Percentiles rank a stretch among this genome's conserved stretches.
phyloP scores from a whole-genome alignment of 2,113 vertebrate species.

The Phrynosoma platyrhinos region DNA sequence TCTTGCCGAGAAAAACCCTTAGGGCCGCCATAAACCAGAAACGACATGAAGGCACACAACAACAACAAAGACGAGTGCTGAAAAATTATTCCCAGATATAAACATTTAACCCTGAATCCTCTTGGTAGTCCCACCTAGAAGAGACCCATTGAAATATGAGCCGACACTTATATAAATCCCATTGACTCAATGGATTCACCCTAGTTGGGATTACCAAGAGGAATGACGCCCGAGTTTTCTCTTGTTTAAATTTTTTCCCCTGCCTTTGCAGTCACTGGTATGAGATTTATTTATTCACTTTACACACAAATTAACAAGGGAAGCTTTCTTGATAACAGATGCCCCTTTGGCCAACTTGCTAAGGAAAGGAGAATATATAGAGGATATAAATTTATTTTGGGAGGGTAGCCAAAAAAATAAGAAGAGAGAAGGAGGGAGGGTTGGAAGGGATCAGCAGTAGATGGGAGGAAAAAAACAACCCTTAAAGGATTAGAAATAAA shows the following conservation, averaged over 20 bases:
- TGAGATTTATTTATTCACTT: conserved; percentile 60
- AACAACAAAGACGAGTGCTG: neutral
- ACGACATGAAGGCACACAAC: too few relatives aligned
- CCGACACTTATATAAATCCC: too few relatives aligned
- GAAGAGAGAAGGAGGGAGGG: conserved; percentile 21
- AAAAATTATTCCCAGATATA: neutral
- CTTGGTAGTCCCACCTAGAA: neutral
- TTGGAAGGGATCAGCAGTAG: neutral
- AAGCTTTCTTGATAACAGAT: conserved; percentile 65
- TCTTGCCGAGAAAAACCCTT: too few relatives aligned
- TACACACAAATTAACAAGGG: conserved; percentile 61
- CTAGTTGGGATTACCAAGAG: too few relatives aligned
- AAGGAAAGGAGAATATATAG: conserved; percentile 45
- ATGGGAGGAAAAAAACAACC: conserved; percentile 33
- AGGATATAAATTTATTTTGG: conserved; percentile 66
- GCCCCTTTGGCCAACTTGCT: conserved; percentile 60
- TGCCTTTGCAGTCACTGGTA: conserved; percentile 24
- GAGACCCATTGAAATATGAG: too few relatives aligned
- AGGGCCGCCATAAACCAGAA: too few relatives aligned
- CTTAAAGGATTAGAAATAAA: conserved; percentile 77
- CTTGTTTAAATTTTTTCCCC: too few relatives aligned
- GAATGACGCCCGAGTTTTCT: too few relatives aligned
- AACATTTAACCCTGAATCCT: neutral
- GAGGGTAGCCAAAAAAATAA: conserved; percentile 52
- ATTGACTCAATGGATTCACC: too few relatives aligned